These are phyloP conservation scores for Neolamprologus toae DNA, from an alignment of 2,113 vertebrate species.

Conservation along the genomic window DNA sequence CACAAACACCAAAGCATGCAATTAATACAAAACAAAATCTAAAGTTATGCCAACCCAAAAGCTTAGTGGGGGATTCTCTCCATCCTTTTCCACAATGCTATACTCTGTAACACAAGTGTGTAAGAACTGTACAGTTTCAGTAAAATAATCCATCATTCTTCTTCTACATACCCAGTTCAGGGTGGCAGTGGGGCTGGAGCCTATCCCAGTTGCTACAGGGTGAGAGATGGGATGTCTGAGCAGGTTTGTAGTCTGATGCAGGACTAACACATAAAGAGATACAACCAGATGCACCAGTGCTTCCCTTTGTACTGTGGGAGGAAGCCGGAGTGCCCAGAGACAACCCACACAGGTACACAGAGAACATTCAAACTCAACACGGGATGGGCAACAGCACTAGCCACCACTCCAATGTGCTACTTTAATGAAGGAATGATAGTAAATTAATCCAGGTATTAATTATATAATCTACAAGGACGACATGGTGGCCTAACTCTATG, in stretches of 20 bases:
- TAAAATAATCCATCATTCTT: background rate
- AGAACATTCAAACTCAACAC: background rate
- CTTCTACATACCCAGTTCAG: fast-evolving
- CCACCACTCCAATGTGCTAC: background rate
- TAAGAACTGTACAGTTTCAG: background rate
- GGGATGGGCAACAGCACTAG: background rate
- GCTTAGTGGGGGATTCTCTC: no score
- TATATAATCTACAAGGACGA: background rate
- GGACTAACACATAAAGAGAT: background rate
- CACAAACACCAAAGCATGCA: no score
- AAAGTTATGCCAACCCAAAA: no score
- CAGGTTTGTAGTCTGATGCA: background rate
- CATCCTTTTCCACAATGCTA: no score
- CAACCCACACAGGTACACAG: background rate
- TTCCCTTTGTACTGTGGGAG: background rate
- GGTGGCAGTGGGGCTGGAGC: background rate
- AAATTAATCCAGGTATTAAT: background rate
- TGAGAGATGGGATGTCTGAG: background rate
- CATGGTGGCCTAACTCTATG: background rate
- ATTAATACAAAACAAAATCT: no score
- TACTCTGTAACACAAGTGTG: background rate
- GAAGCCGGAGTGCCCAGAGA: background rate
- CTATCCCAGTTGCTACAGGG: background rate
- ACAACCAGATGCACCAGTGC: background rate
- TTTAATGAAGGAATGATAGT: background rate